Conservation (phyloP, 2,888 invertebrate species). For the Orthosia incerta region DNA sequence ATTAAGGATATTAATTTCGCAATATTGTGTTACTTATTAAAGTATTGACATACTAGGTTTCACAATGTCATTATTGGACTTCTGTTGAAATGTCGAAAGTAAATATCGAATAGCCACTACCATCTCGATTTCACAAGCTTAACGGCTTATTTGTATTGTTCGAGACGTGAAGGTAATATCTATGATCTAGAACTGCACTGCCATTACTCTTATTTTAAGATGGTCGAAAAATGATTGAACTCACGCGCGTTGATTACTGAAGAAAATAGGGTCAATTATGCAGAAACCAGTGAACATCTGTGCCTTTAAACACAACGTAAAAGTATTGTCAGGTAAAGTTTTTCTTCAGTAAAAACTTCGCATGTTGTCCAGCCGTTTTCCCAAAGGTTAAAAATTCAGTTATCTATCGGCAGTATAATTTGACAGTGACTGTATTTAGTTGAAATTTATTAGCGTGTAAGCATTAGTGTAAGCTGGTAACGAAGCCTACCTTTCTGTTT, state of each 20-base stretch:
- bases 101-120: conserved; percentile 28
- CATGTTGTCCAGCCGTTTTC: conserved; percentile 26
- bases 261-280: conserved; percentile 48
- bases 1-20: conserved; percentile 38
- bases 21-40: conserved; percentile 47
- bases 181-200: conserved; percentile 52
- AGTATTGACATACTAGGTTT: conserved; percentile 47
- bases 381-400: conserved; percentile 49
- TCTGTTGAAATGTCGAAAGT: conserved; percentile 44
- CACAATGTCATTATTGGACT: conserved; percentile 43
- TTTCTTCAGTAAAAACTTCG: background rate
- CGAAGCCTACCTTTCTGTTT: conserved; percentile 76
- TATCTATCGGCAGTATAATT: conserved; percentile 55
- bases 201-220: conserved; percentile 50
- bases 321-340: conserved; percentile 6
- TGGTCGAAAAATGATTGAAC: conserved; percentile 20
- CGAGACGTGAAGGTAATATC: conserved; percentile 41
- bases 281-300: conserved; percentile 21
- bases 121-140: conserved; percentile 44
- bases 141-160: conserved; percentile 34
- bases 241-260: conserved; percentile 1
- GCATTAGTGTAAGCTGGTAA: conserved; percentile 79
- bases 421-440: conserved; percentile 78
- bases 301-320: conserved; percentile 15
- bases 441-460: conserved; percentile 85